Percentiles rank a stretch among this genome's conserved stretches.
Conservation (phyloP, 2,888 invertebrate genomes). For the Epinotia ramella region DNA sequence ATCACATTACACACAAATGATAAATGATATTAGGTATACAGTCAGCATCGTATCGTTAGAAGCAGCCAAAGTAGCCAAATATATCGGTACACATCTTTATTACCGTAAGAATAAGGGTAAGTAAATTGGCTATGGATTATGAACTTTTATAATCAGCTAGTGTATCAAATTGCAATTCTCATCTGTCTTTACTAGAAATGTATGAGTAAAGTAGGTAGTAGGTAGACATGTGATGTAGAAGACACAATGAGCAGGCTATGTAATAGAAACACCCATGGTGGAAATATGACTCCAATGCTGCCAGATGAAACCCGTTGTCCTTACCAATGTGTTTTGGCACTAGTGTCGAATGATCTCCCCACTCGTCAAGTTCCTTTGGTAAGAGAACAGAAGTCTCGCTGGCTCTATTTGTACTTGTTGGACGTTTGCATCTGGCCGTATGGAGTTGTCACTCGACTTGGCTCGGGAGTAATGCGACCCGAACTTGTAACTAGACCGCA, state of each 20-base stretch:
- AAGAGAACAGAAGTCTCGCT: constrained; percentile 72
- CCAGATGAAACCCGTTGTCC: constrained; percentile 57
- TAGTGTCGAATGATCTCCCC: constrained; percentile 68
- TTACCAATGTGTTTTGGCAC: constrained; percentile 77
- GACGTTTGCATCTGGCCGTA: constrained; percentile 80
- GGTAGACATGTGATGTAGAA: constrained; percentile 34
- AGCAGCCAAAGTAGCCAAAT: no score
- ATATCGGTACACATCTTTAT: no score
- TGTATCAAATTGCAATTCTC: constrained; percentile 31
- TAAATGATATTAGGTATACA: neutral
- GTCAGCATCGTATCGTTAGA: no score
- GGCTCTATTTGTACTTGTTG: constrained; percentile 81
- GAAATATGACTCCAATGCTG: constrained; percentile 61
- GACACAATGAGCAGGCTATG: constrained; percentile 44
- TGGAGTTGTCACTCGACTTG: constrained; percentile 78
- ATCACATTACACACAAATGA: neutral
- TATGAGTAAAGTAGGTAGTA: constrained; percentile 27
- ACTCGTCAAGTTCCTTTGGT: constrained; percentile 75
- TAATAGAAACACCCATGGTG: constrained; percentile 52
- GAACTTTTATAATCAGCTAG: neutral
- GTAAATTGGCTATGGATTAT: no score
- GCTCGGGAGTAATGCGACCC: constrained; percentile 78
- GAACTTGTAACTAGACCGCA: constrained; percentile 76
- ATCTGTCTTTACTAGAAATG: constrained; percentile 16
- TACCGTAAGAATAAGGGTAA: no score